Evolutionary conservation across 2,888 invertebrate species (phyloP), one percentile per base, ranked within the genome.

Genomic region (Drosophila pseudotalamancana): DNA sequence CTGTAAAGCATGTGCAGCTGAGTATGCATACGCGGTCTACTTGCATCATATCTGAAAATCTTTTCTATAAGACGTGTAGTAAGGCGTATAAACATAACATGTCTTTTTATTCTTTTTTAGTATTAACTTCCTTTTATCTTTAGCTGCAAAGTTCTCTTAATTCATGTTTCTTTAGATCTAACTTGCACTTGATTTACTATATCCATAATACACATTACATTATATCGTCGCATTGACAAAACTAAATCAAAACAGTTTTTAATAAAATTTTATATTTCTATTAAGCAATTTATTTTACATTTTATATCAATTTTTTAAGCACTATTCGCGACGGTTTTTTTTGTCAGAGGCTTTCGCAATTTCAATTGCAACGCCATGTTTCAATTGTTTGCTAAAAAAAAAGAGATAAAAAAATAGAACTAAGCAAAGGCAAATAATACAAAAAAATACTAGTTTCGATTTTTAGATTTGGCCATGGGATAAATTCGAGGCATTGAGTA

Each of bases 401-500:
- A 21, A 14, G 11, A 6, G 3, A 12, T 34, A 48, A 55, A 53
- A 29, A 63, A 40, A 60, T 37, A 63, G 51, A 34, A 37, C 19
- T 18, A 1, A 19, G 4, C 16, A 34, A 61, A 57, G 37, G 50
- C 42, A 70, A 69, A 72, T 59, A 56, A n/a, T n/a, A n/a, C n/a
- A n/a, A n/a, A 54, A 78, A 66, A 61, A 27, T 34, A 55, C 63
- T 51, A 57, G 67, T 16, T 35, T 71, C 53, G 53, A 57, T 57
- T 53, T 71, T 50, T 39, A 40, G 61, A 73, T 73, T 45, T 49
- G 43, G 51, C 51, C 19, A 48, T 8, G 50, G 46, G 42, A 46
- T 65, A 21, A 42, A 70, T 72, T 60, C 16, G 21, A n/a, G 23
- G 39, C 43, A 63, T 67, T 79, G 53, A 83, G 67, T 70, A 72